These are phyloP conservation scores for Psococerastis gibbosa DNA, from an alignment of 2,888 invertebrate species.

Conservation along the genomic window DNA sequence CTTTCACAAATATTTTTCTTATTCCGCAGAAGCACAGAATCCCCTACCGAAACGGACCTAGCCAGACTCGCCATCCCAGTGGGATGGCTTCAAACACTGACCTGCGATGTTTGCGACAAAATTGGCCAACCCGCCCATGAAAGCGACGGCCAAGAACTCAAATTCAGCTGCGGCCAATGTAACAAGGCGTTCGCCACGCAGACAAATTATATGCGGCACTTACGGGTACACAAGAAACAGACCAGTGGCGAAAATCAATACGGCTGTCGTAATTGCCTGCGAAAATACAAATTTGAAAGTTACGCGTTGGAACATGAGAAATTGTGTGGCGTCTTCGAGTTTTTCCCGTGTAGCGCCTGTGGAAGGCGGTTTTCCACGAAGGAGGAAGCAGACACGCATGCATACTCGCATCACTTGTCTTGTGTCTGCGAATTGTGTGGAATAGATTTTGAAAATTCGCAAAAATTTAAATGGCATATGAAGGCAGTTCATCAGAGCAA, in stretches of 20 bases:
- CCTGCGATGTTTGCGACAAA: neutral
- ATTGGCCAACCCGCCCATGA: neutral
- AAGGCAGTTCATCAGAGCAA: neutral
- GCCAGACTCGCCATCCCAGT: neutral
- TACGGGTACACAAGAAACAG: neutral
- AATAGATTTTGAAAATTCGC: neutral
- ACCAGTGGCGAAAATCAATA: neutral
- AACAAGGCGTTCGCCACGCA: neutral
- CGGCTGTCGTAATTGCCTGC: neutral
- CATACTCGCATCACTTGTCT: neutral
- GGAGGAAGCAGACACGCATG: neutral
- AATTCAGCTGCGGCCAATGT: constrained; percentile 1
- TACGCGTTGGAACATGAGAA: constrained; percentile 2
- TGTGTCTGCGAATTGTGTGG: constrained; percentile 7
- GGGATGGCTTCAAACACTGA: neutral
- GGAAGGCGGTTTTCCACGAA: neutral
- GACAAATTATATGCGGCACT: neutral
- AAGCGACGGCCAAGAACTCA: neutral
- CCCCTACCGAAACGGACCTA: too few species aligned
- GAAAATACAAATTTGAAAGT: neutral
- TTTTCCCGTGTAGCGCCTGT: neutral
- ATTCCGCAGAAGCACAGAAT: too few species aligned
- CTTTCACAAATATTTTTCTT: too few species aligned
- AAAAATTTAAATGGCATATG: neutral
- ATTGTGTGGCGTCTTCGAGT: neutral